Percentiles rank a stretch among this genome's conserved stretches.
Evolutionary conservation across 2,888 invertebrate genomes (phyloP).

Genomic region (Sesamia inferens): DNA sequence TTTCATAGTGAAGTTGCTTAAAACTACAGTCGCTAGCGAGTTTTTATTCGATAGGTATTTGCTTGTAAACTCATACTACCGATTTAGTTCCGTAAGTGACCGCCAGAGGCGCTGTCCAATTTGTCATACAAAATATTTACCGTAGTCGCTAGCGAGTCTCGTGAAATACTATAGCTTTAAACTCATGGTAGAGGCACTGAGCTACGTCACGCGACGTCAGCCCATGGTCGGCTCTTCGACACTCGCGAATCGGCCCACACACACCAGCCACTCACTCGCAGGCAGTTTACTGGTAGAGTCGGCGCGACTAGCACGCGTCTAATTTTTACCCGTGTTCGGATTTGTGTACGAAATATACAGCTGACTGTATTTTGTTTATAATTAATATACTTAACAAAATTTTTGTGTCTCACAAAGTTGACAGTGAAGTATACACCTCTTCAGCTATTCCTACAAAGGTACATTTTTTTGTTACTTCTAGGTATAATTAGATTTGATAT

Average conservation of each 20-base stretch:
- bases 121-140: no score
- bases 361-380: constrained; percentile 67
- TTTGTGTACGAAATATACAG: constrained; percentile 68
- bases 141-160: no score
- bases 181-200: no score
- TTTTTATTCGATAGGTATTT: no score
- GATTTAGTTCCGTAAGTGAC: no score
- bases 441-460: constrained; percentile 64
- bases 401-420: constrained; percentile 67
- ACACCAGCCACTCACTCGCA: constrained; percentile 59
- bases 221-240: constrained; percentile 59
- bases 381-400: constrained; percentile 57
- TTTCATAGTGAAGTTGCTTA: no score
- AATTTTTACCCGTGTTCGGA: constrained; percentile 69
- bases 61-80: no score
- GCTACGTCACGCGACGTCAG: constrained; percentile 80
- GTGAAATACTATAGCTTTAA: no score
- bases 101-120: no score
- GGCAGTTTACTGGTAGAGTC: constrained; percentile 79
- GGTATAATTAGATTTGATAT: constrained; percentile 21
- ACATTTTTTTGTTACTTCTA: constrained; percentile 39
- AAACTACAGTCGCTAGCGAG: no score
- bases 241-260: constrained; percentile 70
- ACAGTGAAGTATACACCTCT: constrained; percentile 56
- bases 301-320: constrained; percentile 75